Evolutionary conservation across 2,888 invertebrate species (phyloP).

Genomic region (Lutraria lutraria): DNA sequence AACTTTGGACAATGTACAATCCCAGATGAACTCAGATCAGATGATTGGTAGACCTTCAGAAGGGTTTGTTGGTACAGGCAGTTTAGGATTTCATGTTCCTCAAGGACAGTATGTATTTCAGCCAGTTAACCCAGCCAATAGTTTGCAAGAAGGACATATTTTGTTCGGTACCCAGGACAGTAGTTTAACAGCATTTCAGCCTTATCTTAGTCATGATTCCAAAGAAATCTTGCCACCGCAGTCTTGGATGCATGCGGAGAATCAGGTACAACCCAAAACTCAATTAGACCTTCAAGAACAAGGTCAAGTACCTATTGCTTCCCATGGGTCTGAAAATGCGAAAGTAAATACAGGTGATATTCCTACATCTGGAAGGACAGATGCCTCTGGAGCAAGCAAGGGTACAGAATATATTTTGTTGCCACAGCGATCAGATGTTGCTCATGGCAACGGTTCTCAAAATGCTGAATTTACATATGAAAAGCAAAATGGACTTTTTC

Average conservation of each 20-base stretch:
- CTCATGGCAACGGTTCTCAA: background rate
- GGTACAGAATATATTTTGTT: slow-evolving; percentile 69
- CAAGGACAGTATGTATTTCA: slow-evolving; percentile 44
- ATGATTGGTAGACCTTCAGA: slow-evolving; percentile 39
- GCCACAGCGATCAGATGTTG: slow-evolving; percentile 51
- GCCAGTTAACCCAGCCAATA: slow-evolving; percentile 28
- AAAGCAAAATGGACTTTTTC: slow-evolving; percentile 72
- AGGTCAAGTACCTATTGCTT: slow-evolving; percentile 2
- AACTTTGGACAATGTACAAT: background rate
- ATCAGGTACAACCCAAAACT: slow-evolving; percentile 19
- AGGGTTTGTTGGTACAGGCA: slow-evolving; percentile 48
- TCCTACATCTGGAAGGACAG: slow-evolving; percentile 53
- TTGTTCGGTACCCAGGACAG: slow-evolving; percentile 45
- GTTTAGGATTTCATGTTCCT: slow-evolving; percentile 48
- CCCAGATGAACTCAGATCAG: background rate
- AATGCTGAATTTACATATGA: slow-evolving; percentile 52
- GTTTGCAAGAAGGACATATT: background rate
- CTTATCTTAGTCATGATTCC: slow-evolving; percentile 71
- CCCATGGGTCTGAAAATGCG: background rate
- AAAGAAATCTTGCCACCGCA: slow-evolving; percentile 64
- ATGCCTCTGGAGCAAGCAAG: slow-evolving; percentile 59
- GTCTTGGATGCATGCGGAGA: slow-evolving; percentile 33
- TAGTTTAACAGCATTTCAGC: slow-evolving; percentile 73
- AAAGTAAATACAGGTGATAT: slow-evolving; percentile 21
- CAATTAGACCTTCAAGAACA: slow-evolving; percentile 13